Percentiles rank a stretch among this genome's conserved stretches.
Conservation (phyloP, 1,140 invertebrate genomes). For the Mamestra configurata region DNA sequence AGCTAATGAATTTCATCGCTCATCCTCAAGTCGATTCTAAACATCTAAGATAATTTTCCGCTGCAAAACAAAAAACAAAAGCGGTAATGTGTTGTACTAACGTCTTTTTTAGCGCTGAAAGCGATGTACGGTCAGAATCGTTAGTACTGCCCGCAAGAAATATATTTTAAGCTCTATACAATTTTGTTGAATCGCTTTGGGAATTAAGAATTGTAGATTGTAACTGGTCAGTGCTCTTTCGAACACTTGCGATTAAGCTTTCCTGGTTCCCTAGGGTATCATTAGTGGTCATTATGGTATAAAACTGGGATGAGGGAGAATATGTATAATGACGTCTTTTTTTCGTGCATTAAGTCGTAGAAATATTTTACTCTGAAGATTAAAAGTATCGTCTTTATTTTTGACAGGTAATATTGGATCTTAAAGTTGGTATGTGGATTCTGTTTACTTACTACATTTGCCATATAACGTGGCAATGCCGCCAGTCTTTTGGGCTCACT, state of each 20-base stretch:
- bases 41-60: not conserved
- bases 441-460: no score
- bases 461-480: no score
- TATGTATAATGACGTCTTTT: not conserved
- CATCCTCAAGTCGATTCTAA: not conserved
- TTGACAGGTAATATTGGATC: no score
- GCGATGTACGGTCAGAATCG: slow-evolving; percentile 30
- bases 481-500: no score
- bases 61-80: slow-evolving; percentile 1
- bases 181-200: slow-evolving; percentile 20
- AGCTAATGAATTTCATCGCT: no score
- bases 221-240: not conserved
- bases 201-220: slow-evolving; percentile 36
- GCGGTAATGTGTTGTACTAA: slow-evolving; percentile 28
- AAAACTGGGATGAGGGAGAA: not conserved
- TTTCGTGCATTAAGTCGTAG: no score
- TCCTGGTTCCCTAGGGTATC: not conserved
- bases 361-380: no score
- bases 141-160: slow-evolving; percentile 31
- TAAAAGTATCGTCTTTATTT: no score
- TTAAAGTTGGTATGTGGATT: no score
- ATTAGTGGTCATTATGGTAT: slow-evolving; percentile 21
- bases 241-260: slow-evolving; percentile 1
- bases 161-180: slow-evolving; percentile 36
- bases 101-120: slow-evolving; percentile 36